Percentiles rank a stretch among this genome's conserved stretches.
phyloP scores from a whole-genome alignment of 2,797 vertebrate genomes.

The Tokudaia tokunoshimensis region DNA sequence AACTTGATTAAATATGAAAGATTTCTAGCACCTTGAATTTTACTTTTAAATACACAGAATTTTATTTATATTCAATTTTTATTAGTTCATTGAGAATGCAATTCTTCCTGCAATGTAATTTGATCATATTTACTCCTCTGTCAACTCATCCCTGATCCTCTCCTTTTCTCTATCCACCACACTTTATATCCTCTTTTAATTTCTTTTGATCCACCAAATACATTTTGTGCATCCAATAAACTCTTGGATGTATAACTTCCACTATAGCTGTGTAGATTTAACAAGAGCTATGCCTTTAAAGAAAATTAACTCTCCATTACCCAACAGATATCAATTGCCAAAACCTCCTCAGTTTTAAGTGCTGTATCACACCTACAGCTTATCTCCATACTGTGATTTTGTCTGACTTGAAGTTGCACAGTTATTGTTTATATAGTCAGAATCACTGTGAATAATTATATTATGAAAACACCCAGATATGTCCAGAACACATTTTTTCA shows the following conservation, averaged over 20 bases:
- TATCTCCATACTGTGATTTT: background rate
- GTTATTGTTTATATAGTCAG: background rate
- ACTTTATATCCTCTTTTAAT: background rate
- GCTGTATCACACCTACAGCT: background rate
- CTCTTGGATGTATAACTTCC: background rate
- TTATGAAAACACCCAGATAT: background rate
- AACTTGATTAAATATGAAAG: conserved; percentile 27
- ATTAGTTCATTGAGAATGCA: background rate
- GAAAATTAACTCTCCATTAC: background rate
- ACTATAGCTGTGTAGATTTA: background rate
- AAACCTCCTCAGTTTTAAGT: background rate
- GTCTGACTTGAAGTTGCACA: background rate
- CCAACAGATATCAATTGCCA: background rate
- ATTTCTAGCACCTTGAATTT: background rate
- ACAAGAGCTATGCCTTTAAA: background rate
- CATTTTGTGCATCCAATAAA: background rate
- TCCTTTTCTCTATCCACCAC: background rate
- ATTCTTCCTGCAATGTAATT: background rate
- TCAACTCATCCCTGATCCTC: background rate
- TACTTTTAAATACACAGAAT: conserved; percentile 56
- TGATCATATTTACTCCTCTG: background rate
- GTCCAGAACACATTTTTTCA: background rate
- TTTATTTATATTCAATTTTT: background rate
- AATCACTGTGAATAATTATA: background rate
- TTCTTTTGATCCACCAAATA: background rate